Evolutionary conservation across 2,113 vertebrate genomes (phyloP).

Genomic region (Pycnonotus jocosus): DNA sequence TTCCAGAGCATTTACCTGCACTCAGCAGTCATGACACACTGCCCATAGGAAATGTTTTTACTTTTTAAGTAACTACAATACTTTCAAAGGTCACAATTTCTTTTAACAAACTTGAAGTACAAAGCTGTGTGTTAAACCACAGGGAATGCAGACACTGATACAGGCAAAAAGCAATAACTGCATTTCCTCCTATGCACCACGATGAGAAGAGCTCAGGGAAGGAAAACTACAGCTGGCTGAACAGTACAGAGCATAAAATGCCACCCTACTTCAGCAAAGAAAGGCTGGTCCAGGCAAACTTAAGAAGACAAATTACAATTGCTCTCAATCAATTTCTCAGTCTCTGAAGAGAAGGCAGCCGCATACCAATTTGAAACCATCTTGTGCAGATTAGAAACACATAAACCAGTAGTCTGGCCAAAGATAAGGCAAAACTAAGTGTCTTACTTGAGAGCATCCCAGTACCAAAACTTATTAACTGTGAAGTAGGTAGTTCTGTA

Average conservation of each 20-base stretch:
- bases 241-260: background rate
- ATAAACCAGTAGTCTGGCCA: fast-evolving
- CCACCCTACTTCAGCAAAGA: background rate
- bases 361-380: background rate
- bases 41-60: background rate
- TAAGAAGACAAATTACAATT: background rate
- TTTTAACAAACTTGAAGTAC: background rate
- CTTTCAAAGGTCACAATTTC: background rate
- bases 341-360: background rate
- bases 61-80: background rate
- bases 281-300: background rate
- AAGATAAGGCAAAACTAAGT: background rate
- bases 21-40: background rate
- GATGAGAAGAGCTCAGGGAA: background rate
- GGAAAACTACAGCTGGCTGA: background rate
- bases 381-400: background rate
- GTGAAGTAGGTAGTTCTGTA: background rate
- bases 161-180: background rate
- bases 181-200: fast-evolving
- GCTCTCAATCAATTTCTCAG: background rate
- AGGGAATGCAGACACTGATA: background rate
- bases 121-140: background rate
- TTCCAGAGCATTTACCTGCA: background rate
- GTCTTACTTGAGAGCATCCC: background rate
- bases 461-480: background rate